Conservation (phyloP, 2,797 vertebrate species). For the Bradypus variegatus region DNA sequence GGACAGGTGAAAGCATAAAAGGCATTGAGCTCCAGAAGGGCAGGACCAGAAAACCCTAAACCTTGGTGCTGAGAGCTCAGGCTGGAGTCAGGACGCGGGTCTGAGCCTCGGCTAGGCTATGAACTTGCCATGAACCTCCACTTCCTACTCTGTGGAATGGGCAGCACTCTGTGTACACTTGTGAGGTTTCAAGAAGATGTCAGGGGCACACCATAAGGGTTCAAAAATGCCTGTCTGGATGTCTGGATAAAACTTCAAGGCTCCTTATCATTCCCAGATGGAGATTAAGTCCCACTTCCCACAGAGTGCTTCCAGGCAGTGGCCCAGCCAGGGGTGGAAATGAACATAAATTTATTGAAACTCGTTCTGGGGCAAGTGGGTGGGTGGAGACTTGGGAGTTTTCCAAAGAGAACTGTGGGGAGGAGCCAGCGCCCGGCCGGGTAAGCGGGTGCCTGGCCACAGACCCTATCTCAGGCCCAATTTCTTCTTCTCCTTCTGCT, state of each 20-base stretch:
- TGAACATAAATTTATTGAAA: conserved; percentile 65
- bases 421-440: conserved; percentile 16
- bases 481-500: conserved; percentile 93
- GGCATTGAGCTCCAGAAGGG: background rate
- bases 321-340: conserved; percentile 53
- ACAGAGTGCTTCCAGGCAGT: background rate
- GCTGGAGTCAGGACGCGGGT: background rate
- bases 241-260: background rate
- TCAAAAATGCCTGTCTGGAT: background rate
- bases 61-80: background rate
- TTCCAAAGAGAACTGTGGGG: background rate
- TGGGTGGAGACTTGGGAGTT: background rate
- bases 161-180: background rate
- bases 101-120: background rate
- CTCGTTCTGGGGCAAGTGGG: conserved; percentile 14
- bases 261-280: background rate
- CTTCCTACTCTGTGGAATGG: background rate
- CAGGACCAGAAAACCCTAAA: background rate
- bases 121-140: background rate
- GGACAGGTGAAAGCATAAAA: background rate
- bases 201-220: background rate
- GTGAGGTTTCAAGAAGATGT: background rate
- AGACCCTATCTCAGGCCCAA: conserved; percentile 83
- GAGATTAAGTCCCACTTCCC: background rate
- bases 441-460: background rate